Base-by-base conservation (phyloP, 2,888 invertebrate genomes). In the Bedellia somnulentella region DNA sequence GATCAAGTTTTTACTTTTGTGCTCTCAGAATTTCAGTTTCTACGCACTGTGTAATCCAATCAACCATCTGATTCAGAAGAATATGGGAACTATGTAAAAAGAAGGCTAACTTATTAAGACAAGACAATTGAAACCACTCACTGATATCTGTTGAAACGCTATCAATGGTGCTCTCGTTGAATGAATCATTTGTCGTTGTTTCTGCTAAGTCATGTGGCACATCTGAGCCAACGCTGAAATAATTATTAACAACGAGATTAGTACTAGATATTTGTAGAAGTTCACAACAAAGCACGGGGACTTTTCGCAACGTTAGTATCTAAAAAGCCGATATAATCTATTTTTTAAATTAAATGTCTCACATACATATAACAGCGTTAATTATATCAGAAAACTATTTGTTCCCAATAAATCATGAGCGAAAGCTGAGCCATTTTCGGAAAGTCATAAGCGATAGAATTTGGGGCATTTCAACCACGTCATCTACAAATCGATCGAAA, bases 201-300 rank as follows among this genome's bases (percentile, higher is more conserved):
- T 16, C 16, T 5, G 16, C 27, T 5, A 11, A 16, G 3, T 27
- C 37, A 2, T 52, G 39, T 3, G 52, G 51, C 18, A 68, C 39
- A 32, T 82, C 81, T 1, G 80, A 67, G 8, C 81, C 81, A n/a
- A 81, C 75, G 24, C 77, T 77, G 37, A 24, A 52, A 34, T 17
- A 18, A 31, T 28, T 11, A 9, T 18, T 5, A 11, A 5, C 6
- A 5, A 9, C 8, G 5, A 6, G 11, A n/a, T 5, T 6, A 9
- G 12, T 29, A 16, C 12, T 18, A 18, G 5, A 18, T 18, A 18
- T 18, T 18, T n/a, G n/a, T n/a, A n/a, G n/a, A n/a, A n/a, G n/a
- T n/a, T n/a, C n/a, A n/a, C n/a, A n/a, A n/a, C n/a, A n/a, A n/a
- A n/a, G n/a, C n/a, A n/a, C n/a, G n/a, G n/a, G n/a, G n/a, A n/a